Evolutionary conservation across 2,888 invertebrate species (phyloP).

Genomic region (Drosophila eohydei): DNA sequence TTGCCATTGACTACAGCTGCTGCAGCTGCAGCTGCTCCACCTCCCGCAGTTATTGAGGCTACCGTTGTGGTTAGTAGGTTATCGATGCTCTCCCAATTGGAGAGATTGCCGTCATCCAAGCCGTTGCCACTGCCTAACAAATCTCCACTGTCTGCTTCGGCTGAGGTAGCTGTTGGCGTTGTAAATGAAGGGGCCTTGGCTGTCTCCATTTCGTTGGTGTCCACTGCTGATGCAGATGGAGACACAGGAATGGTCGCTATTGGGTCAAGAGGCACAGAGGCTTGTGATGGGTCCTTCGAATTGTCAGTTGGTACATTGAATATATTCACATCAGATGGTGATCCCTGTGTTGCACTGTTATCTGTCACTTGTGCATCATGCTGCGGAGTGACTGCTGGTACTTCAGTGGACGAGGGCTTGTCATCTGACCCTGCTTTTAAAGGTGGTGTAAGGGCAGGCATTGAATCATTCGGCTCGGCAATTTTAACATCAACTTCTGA

Average conservation of each 20-base stretch:
- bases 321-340: slow-evolving; percentile 69
- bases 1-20: slow-evolving; percentile 72
- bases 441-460: neutral
- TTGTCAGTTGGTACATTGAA: slow-evolving; percentile 56
- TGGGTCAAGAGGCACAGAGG: slow-evolving; percentile 24
- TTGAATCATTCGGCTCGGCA: neutral
- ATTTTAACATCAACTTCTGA: neutral
- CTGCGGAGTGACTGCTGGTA: slow-evolving; percentile 2
- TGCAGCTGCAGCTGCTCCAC: slow-evolving; percentile 59
- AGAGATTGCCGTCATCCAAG: slow-evolving; percentile 55
- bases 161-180: slow-evolving; percentile 9
- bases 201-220: slow-evolving; percentile 34
- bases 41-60: slow-evolving; percentile 62
- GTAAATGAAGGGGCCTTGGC: slow-evolving; percentile 2
- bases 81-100: slow-evolving; percentile 83
- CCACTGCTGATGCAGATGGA: slow-evolving; percentile 15
- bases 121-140: slow-evolving; percentile 49
- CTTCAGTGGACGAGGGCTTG: slow-evolving; percentile 21
- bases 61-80: slow-evolving; percentile 78
- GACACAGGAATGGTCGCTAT: slow-evolving; percentile 1
- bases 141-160: slow-evolving; percentile 36
- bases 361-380: slow-evolving; percentile 10
- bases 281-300: slow-evolving; percentile 26
- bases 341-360: neutral
- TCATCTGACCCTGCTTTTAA: slow-evolving; percentile 27